Evolutionary conservation across 2,113 vertebrate species (phyloP), one percentile per base, ranked within the genome.

Genomic region (Hemichromis elongatus): DNA sequence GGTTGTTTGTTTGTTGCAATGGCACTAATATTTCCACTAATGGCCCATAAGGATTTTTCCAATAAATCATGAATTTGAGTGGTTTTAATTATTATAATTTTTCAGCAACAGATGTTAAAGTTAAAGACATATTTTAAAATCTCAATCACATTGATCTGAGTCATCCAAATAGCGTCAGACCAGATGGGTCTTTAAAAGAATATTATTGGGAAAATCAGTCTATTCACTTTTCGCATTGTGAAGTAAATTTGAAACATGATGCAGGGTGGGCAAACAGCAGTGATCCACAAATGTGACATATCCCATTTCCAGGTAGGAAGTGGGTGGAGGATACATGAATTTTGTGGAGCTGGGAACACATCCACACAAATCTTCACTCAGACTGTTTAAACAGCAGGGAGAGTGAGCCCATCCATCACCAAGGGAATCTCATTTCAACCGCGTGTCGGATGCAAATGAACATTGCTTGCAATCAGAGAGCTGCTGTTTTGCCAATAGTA

Each of bases 401-500:
- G 78, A 42, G 82, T 40, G 42, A 59, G 61, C 84, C 73, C 83
- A 89, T 91, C 88, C 85, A 90, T 93, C 88, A 93, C 78, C 45
- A 30, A 40, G 77, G 57, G 81, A 87, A 91, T 86, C 85, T 90
- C 63, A 91, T 91, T 90, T 89, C 86, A 28, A 81, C 80, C 50
- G 28, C 70, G 86, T 80, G 84, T 89, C 86, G 61, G 7, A 91
- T 89, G 90, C 86, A 90, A 89, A 89, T 87, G 85, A 90, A 91
- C 84, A 84, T 63, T 5, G 3, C 59, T 81, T 2, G 35, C 86
- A 85, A 83, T 88, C 84, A 85, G n/a, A 63, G 13, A n/a, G 53
- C 61, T 61, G 53, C 81, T 78, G 85, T 87, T 89, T 81, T 85
- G 82, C 85, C 82, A 82, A 80, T 61, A 82, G 75, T 63, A 77